A percentile compares a stretch with the other conserved stretches of the same genome.
phyloP scores from a whole-genome alignment of 2,888 invertebrate genomes.

The Stictocephala bisonia region DNA sequence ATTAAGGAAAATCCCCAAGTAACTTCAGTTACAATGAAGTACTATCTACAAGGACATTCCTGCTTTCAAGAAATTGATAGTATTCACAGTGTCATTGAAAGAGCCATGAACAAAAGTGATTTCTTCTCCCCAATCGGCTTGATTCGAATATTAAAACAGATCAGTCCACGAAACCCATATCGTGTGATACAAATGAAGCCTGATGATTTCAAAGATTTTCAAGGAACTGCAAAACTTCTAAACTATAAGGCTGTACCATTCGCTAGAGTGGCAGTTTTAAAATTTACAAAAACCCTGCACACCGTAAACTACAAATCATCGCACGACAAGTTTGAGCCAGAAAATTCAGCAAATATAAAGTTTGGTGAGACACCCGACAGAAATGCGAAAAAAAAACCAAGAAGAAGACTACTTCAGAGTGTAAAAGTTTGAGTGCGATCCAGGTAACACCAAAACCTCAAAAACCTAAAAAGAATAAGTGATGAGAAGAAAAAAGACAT shows the following conservation, averaged over 20 bases:
- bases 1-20: no score
- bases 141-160: conserved; percentile 24
- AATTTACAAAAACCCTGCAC: conserved; percentile 35
- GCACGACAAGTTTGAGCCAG: conserved; percentile 28
- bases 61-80: no score
- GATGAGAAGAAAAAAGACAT: conserved; percentile 39
- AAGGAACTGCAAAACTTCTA: conserved; percentile 34
- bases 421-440: conserved; percentile 15
- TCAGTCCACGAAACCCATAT: conserved; percentile 30
- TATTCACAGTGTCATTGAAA: no score
- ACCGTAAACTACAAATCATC: conserved; percentile 28
- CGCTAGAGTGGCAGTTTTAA: conserved; percentile 9
- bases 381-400: conserved; percentile 1
- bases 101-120: no score
- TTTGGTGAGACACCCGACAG: conserved; percentile 14
- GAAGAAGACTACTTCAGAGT: conserved; percentile 18
- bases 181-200: conserved; percentile 35
- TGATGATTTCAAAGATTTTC: conserved; percentile 37
- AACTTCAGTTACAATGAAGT: no score
- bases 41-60: no score
- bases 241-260: conserved; percentile 40
- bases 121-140: conserved; percentile 39
- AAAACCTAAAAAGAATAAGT: conserved; percentile 15
- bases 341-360: conserved; percentile 21
- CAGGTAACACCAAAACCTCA: conserved; percentile 33